phyloP scores from a whole-genome alignment of 2,888 invertebrate species.

The Panopea generosa region DNA sequence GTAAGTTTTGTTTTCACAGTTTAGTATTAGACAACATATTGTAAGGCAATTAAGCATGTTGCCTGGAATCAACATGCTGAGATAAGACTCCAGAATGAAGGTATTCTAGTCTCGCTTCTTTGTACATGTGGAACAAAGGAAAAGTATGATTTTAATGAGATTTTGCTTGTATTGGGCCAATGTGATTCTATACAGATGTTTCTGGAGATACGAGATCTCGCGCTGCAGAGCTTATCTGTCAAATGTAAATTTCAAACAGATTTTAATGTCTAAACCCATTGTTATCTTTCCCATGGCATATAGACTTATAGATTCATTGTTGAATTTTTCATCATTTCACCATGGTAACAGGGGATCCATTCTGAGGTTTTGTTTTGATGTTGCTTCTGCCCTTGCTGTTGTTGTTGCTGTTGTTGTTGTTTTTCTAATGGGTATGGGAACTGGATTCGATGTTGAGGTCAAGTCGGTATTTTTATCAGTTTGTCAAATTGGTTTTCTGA shows the following conservation, averaged over 20 bases:
- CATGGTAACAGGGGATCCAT: slow-evolving; percentile 41
- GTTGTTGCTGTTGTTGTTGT: not conserved
- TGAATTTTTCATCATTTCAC: slow-evolving; percentile 34
- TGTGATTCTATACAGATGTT: slow-evolving; percentile 54
- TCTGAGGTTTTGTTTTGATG: slow-evolving; percentile 10
- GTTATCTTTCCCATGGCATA: slow-evolving; percentile 44
- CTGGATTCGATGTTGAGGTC: no score
- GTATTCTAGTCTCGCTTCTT: not conserved
- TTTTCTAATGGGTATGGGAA: no score
- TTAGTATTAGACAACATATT: no score
- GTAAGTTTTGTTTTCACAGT: no score
- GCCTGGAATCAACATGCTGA: no score
- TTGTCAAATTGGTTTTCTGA: no score
- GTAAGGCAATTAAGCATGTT: no score
- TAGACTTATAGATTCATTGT: slow-evolving; percentile 40
- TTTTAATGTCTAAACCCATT: slow-evolving; percentile 61
- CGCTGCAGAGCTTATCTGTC: slow-evolving; percentile 11
- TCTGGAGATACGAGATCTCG: slow-evolving; percentile 16
- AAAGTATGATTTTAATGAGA: slow-evolving; percentile 50
- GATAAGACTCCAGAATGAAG: no score
- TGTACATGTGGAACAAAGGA: slow-evolving; percentile 8
- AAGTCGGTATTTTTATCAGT: no score
- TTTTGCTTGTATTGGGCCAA: not conserved
- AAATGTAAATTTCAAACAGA: slow-evolving; percentile 55
- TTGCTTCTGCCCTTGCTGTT: slow-evolving; percentile 2